Conservation (phyloP, 2,113 vertebrate genomes). For the Callipepla californica region DNA sequence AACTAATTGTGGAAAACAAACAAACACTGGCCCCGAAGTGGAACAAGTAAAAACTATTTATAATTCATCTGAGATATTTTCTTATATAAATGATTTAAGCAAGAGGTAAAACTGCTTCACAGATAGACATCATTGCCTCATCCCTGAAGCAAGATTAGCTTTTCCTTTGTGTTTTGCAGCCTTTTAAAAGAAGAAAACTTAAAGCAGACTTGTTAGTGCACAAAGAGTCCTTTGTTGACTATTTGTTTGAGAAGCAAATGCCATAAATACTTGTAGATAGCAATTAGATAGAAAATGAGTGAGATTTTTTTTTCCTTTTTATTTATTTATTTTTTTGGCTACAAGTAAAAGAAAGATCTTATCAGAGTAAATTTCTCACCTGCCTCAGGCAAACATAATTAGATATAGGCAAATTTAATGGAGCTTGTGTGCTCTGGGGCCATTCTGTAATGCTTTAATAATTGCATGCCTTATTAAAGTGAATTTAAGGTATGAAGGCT, state of each 20-base stretch:
- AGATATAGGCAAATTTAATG: constrained; percentile 89
- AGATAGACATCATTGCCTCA: constrained; percentile 38
- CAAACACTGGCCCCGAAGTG: background rate
- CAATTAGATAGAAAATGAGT: constrained; percentile 84
- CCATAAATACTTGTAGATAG: constrained; percentile 84
- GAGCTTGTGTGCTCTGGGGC: constrained; percentile 79
- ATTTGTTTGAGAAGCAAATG: constrained; percentile 78
- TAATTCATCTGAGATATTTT: background rate
- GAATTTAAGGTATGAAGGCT: constrained; percentile 84
- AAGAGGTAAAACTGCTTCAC: constrained; percentile 24
- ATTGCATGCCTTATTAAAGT: constrained; percentile 89
- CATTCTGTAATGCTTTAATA: constrained; percentile 84
- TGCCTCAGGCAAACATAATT: constrained; percentile 88
- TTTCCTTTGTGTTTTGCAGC: constrained; percentile 55
- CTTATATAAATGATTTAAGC: background rate
- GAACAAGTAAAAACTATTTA: background rate
- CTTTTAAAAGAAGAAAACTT: constrained; percentile 51
- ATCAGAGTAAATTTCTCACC: constrained; percentile 89
- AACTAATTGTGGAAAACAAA: background rate
- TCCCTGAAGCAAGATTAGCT: constrained; percentile 65
- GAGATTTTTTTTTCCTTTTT: background rate
- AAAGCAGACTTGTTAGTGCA: constrained; percentile 47
- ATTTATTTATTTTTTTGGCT: constrained; percentile 72
- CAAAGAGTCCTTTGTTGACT: constrained; percentile 76
- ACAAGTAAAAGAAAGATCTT: constrained; percentile 88